Conservation (phyloP, 2,888 invertebrate species). For the Antheraea assamensis region DNA sequence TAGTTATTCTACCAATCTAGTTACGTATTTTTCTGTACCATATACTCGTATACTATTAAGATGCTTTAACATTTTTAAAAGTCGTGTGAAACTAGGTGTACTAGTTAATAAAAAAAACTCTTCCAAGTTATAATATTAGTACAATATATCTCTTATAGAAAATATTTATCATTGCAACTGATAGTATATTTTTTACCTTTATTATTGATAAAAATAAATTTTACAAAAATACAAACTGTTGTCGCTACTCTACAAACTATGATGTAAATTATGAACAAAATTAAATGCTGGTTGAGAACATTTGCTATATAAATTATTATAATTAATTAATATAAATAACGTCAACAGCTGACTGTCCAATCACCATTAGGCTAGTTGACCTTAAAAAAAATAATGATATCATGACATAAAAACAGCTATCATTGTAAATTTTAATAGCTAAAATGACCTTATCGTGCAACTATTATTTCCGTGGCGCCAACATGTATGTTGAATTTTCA, state of each 20-base stretch:
- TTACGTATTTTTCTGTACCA: too few relatives aligned
- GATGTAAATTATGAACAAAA: not conserved
- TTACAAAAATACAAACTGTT: too few relatives aligned
- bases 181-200: too few relatives aligned
- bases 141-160: not conserved
- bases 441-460: conserved; percentile 69
- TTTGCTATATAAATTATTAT: not conserved
- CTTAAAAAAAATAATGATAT: conserved; percentile 15
- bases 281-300: not conserved
- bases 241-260: not conserved
- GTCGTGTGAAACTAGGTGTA: not conserved
- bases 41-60: too few relatives aligned
- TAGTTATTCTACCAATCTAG: too few relatives aligned
- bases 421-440: conserved; percentile 36
- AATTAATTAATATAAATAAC: conserved; percentile 6
- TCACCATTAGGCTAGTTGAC: conserved; percentile 15
- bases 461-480: conserved; percentile 61
- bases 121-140: not conserved
- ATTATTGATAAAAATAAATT: too few relatives aligned
- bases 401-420: conserved; percentile 41
- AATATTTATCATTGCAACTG: too few relatives aligned
- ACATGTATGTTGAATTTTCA: conserved; percentile 23
- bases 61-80: not conserved
- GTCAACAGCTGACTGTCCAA: not conserved
- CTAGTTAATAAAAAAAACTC: not conserved